Evolutionary conservation across 2,888 invertebrate species (phyloP), one percentile per base, ranked within the genome.

Genomic region (Cecidostiba fungosa): DNA sequence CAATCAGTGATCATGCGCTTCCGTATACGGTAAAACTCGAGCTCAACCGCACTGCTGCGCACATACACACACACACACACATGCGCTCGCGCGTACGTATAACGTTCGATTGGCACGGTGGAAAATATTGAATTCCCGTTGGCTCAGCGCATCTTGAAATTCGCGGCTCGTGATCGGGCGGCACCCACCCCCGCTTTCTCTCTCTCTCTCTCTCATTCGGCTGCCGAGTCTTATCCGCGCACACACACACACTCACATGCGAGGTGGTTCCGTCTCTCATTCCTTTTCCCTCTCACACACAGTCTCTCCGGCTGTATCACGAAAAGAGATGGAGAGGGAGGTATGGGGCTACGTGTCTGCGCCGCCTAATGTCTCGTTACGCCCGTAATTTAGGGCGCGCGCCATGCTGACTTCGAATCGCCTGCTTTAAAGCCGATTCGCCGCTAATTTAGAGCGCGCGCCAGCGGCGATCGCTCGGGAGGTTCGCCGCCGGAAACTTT

Each of bases 281-380:
- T 50, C 32, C 43, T 29, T 62, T 36, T 78, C 47, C 5, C 43
- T 39, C 39, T 43, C 39, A 10, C 23, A 0, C 70, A n/a, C 23
- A 8, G 19, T 19, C 26, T 29, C 59, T 54, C 16, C 16, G 23
- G 43, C 70, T 66, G 82, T 66, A 77, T 70, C 70, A 47, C 66
- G 82, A 23, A 43, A 43, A 19, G 43, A 72, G 72, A 72, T 10
- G 59, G 62, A 36, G 54, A 29, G 77, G 59, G 32, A 54, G 47
- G 70, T 69, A 23, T 19, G 69, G 81, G 82, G 88, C 81, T 89
- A 89, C 89, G 90, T 89, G 89, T 89, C 88, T 87, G 89, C 88
- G 88, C 88, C 88, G 85, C 87, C 90, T 89, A 90, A 89, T 89
- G 89, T 89, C 89, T 90, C 89, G 87, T 90, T 90, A 89, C 88